These are phyloP conservation scores for Spialia ferax DNA, from an alignment of 2,888 invertebrate genomes.

Conservation along the genomic window DNA sequence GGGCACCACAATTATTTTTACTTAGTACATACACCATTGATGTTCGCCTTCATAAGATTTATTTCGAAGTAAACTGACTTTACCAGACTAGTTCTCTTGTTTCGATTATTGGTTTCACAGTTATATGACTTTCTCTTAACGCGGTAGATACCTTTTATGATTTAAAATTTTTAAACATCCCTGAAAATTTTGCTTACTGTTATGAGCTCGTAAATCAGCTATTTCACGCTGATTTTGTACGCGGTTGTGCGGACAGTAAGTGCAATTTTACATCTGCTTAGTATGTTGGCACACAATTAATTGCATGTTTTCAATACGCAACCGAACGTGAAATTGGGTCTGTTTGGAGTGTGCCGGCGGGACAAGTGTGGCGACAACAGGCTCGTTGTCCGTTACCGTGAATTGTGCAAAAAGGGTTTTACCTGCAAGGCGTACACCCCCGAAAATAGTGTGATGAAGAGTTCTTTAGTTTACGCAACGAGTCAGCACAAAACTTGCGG, in stretches of 20 bases:
- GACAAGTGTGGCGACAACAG: conserved; percentile 81
- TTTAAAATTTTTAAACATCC: background rate
- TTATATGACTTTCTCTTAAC: background rate
- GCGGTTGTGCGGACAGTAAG: conserved; percentile 43
- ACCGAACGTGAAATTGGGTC: conserved; percentile 81
- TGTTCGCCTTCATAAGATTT: background rate
- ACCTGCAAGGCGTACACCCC: conserved; percentile 68
- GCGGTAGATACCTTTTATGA: too few species aligned
- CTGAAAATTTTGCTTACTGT: background rate
- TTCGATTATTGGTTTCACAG: background rate
- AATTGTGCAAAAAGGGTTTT: conserved; percentile 86
- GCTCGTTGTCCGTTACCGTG: conserved; percentile 71
- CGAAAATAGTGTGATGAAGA: conserved; percentile 52
- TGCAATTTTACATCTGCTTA: conserved; percentile 65
- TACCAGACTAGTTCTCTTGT: background rate
- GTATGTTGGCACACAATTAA: conserved; percentile 75
- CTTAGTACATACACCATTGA: background rate
- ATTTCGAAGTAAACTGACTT: background rate
- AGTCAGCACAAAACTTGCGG: conserved; percentile 57
- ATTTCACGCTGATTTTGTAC: conserved; percentile 69
- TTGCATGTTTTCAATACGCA: conserved; percentile 74
- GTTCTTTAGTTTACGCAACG: conserved; percentile 45
- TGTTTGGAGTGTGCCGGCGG: conserved; percentile 69
- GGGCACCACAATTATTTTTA: background rate
- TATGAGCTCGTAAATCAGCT: conserved; percentile 50